Evolutionary conservation across 2,113 vertebrate species (phyloP).

Genomic region (Egretta garzetta): DNA sequence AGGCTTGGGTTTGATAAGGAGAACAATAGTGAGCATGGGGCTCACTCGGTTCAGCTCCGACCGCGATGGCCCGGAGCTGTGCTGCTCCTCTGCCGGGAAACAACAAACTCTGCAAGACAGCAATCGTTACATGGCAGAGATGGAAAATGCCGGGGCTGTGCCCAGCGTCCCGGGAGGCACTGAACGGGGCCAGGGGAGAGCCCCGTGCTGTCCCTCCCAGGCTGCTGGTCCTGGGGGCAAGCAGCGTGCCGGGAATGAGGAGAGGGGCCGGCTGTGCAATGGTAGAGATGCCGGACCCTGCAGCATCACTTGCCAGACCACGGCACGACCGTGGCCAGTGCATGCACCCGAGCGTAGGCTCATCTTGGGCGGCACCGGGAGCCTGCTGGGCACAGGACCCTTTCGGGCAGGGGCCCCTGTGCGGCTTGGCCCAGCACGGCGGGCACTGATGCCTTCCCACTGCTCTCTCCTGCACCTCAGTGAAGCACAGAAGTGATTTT

Average conservation of each 20-base stretch:
- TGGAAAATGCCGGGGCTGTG: accelerated
- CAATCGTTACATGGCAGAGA: background rate
- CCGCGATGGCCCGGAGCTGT: background rate
- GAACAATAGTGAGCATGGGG: background rate
- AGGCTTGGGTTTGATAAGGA: background rate
- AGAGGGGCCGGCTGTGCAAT: background rate
- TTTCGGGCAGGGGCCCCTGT: background rate
- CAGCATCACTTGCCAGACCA: background rate
- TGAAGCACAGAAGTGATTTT: background rate
- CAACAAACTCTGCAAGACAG: background rate
- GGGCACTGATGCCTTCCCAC: background rate
- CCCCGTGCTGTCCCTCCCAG: background rate
- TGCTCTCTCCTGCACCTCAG: accelerated
- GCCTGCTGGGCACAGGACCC: background rate
- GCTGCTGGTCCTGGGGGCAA: background rate
- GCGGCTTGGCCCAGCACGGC: background rate
- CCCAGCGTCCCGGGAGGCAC: background rate
- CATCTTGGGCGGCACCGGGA: accelerated
- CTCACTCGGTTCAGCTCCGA: accelerated
- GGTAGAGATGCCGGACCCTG: background rate
- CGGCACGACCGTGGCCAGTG: accelerated
- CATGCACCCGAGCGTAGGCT: accelerated
- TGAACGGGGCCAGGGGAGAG: background rate
- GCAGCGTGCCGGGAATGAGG: background rate
- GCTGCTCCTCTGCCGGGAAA: background rate